Percentiles rank a stretch among this genome's conserved stretches.
These are phyloP conservation scores for Plestiodon gilberti DNA, from an alignment of 2,113 vertebrate genomes.

Conservation along the genomic window DNA sequence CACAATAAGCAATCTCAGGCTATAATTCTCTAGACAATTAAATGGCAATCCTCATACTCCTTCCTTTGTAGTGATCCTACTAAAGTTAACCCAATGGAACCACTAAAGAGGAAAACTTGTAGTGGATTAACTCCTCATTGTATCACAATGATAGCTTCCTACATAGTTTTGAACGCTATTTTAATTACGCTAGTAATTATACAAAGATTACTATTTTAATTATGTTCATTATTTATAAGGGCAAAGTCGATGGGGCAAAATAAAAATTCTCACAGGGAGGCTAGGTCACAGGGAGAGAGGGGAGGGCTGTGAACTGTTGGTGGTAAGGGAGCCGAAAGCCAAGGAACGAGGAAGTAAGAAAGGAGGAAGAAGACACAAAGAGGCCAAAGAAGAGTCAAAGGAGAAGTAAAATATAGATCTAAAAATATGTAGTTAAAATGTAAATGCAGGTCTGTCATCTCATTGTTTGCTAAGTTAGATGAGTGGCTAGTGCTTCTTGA, in stretches of 20 bases:
- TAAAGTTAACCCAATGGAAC: neutral
- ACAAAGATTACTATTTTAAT: neutral
- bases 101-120: neutral
- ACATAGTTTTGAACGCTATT: neutral
- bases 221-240: neutral
- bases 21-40: neutral
- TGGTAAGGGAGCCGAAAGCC: neutral
- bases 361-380: neutral
- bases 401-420: no score
- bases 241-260: neutral
- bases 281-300: neutral
- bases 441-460: neutral
- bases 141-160: neutral
- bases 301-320: neutral
- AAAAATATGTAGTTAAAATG: neutral
- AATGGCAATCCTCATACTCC: neutral
- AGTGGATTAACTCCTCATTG: neutral
- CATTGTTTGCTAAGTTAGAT: neutral
- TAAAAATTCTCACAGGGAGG: neutral
- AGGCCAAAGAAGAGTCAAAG: neutral
- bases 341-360: no score
- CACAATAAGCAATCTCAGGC: neutral
- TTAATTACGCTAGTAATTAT: conserved; percentile 3
- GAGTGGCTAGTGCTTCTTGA: no score
- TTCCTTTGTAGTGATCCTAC: neutral